Percentiles rank a stretch among this genome's conserved stretches.
Evolutionary conservation across 2,888 invertebrate genomes (phyloP).

Genomic region (Pharmacophagus antenor): DNA sequence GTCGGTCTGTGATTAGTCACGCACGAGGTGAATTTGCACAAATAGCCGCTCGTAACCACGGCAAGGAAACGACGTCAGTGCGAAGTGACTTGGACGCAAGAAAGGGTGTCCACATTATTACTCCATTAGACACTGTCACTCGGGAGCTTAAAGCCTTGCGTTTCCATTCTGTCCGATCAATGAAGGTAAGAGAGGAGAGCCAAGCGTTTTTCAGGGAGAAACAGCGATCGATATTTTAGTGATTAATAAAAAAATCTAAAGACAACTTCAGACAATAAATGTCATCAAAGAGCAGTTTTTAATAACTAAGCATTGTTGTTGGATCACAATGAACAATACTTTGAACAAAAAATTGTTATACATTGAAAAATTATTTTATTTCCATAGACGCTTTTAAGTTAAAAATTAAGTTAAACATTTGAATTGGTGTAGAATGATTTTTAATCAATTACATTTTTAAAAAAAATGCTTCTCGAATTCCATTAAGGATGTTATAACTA

Average conservation of each 20-base stretch:
- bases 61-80: not conserved
- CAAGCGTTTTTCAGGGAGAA: not conserved
- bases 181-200: slow-evolving; percentile 1
- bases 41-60: not conserved
- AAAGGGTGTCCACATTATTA: not conserved
- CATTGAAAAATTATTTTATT: no score
- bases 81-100: slow-evolving; percentile 2
- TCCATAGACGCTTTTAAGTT: no score
- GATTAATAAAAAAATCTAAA: not conserved
- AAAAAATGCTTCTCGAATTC: no score
- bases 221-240: not conserved
- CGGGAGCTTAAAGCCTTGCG: slow-evolving; percentile 2
- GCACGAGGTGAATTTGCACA: not conserved
- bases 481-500: no score
- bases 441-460: no score
- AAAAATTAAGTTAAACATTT: no score
- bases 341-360: no score
- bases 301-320: no score
- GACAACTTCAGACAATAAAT: not conserved
- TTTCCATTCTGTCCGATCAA: slow-evolving; percentile 4
- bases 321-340: no score
- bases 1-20: not conserved
- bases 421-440: no score
- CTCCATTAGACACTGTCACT: slow-evolving; percentile 3
- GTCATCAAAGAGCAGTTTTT: no score